These are phyloP conservation scores for Hermetia illucens DNA, from an alignment of 1,140 invertebrate species.

Conservation along the genomic window DNA sequence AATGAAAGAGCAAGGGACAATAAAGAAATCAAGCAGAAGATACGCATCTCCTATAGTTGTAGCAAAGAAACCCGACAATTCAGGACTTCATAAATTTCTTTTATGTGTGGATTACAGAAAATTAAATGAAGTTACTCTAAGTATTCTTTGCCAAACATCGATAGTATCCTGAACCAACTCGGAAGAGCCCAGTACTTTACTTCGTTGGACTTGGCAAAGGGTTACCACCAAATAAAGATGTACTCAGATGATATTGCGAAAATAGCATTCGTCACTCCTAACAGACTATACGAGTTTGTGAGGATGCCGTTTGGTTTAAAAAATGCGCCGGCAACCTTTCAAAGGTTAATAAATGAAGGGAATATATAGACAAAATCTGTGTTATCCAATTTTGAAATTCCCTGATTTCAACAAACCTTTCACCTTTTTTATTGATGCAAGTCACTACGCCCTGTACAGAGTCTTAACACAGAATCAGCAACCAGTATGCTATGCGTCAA, in stretches of 20 bases:
- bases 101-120: conserved; percentile 28
- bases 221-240: conserved; percentile 27
- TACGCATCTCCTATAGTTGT: too few relatives aligned
- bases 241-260: too few relatives aligned
- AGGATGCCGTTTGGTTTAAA: too few relatives aligned
- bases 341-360: too few relatives aligned
- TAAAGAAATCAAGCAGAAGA: too few relatives aligned
- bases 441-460: conserved; percentile 18
- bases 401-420: conserved; percentile 25
- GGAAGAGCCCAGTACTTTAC: conserved; percentile 19
- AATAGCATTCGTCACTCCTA: too few relatives aligned
- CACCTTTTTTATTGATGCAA: conserved; percentile 27
- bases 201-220: conserved; percentile 19
- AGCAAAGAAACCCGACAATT: conserved; percentile 28
- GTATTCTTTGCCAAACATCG: conserved; percentile 39
- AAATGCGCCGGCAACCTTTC: too few relatives aligned
- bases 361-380: too few relatives aligned
- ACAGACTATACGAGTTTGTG: too few relatives aligned
- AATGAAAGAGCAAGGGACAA: too few relatives aligned
- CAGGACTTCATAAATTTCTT: conserved; percentile 26
- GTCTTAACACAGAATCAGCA: conserved; percentile 21
- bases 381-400: conserved; percentile 21
- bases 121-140: conserved; percentile 24
- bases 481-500: conserved; percentile 20
- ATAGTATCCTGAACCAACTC: conserved; percentile 20